Evolutionary conservation across 2,888 invertebrate species (phyloP).

Genomic region (Tinea semifulvella): DNA sequence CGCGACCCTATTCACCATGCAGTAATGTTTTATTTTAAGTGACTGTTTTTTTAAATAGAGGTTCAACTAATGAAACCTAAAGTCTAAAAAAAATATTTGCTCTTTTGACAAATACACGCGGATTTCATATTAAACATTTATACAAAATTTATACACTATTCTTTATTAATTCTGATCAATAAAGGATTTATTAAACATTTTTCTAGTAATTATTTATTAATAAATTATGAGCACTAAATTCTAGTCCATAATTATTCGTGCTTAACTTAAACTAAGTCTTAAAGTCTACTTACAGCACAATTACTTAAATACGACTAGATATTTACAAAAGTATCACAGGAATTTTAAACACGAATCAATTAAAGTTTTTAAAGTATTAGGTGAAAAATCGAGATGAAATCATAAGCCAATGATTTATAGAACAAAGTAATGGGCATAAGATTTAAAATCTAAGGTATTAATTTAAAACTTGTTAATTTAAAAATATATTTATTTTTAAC

Average conservation of each 20-base stretch:
- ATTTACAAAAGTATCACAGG: slow-evolving; percentile 57
- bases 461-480: no score
- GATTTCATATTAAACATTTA: no score
- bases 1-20: no score
- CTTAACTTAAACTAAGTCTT: not conserved
- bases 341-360: slow-evolving; percentile 26
- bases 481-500: no score
- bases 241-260: slow-evolving; percentile 7
- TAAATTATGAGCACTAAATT: not conserved
- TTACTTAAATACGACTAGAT: slow-evolving; percentile 19
- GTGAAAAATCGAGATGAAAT: slow-evolving; percentile 3
- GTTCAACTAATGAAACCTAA: no score
- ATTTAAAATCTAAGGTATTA: no score
- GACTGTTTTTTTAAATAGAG: no score
- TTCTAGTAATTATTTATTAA: not conserved
- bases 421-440: no score
- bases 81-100: no score
- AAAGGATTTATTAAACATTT: slow-evolving; percentile 2
- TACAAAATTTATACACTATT: not conserved
- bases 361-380: slow-evolving; percentile 3
- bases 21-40: no score
- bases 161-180: not conserved
- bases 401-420: slow-evolving; percentile 2
- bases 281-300: not conserved
- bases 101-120: no score